phyloP scores from a whole-genome alignment of 1,140 invertebrate species.

The Liolophura sinensis region DNA sequence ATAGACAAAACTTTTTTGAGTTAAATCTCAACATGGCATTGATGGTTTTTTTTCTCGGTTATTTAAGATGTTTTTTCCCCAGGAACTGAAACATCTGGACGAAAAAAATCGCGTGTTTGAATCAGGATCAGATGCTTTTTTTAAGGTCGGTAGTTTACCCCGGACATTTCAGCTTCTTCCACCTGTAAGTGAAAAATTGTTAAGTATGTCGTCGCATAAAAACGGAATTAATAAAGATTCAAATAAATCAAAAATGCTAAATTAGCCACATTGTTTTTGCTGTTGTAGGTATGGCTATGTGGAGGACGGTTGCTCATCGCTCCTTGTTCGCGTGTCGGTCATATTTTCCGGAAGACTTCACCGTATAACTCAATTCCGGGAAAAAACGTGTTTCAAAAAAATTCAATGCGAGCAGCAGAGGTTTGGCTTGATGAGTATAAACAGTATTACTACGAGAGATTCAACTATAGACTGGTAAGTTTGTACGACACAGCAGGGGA shows the following conservation, averaged over 20 bases:
- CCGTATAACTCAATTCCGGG: constrained; percentile 82
- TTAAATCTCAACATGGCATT: too few relatives aligned
- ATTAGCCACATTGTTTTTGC: constrained; percentile 74
- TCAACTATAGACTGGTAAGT: constrained; percentile 68
- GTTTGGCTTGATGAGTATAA: constrained; percentile 92
- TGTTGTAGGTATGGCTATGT: constrained; percentile 93
- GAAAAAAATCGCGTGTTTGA: too few relatives aligned
- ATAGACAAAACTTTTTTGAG: too few relatives aligned
- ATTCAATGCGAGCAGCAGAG: constrained; percentile 58
- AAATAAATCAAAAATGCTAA: background rate
- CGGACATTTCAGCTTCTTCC: too few relatives aligned
- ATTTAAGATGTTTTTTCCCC: too few relatives aligned
- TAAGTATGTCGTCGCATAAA: too few relatives aligned
- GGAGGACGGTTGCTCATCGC: constrained; percentile 93
- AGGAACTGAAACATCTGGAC: too few relatives aligned
- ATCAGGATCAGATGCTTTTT: too few relatives aligned
- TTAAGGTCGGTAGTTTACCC: too few relatives aligned
- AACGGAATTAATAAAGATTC: constrained; percentile 81
- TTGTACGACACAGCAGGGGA: too few relatives aligned
- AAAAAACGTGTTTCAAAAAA: constrained; percentile 47
- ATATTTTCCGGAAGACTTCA: constrained; percentile 95
- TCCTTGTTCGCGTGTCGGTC: constrained; percentile 96
- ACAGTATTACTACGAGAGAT: constrained; percentile 66
- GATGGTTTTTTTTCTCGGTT: too few relatives aligned
- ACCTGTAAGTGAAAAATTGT: too few relatives aligned